These are phyloP conservation scores for Oophaga pumilio DNA, from an alignment of 2,113 vertebrate species.

Conservation along the genomic window DNA sequence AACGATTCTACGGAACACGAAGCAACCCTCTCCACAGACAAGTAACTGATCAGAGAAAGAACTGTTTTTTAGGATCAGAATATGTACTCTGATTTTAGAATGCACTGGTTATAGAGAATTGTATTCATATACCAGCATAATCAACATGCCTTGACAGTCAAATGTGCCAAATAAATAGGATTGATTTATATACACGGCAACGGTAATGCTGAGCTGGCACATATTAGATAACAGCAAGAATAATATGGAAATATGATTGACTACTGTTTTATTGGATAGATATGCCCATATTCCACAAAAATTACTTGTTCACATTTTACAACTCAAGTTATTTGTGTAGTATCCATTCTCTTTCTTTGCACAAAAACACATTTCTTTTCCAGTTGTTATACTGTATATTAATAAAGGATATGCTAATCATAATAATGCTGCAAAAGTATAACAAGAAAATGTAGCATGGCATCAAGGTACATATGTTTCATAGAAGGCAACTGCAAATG, in stretches of 20 bases:
- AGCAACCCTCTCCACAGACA: neutral
- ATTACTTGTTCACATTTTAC: neutral
- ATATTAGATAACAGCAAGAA: neutral
- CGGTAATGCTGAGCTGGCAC: neutral
- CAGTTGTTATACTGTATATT: neutral
- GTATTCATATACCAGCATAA: neutral
- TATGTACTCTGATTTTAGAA: neutral
- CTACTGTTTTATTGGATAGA: neutral
- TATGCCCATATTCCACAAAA: neutral
- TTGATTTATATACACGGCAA: neutral
- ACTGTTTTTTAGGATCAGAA: neutral
- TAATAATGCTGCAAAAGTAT: neutral
- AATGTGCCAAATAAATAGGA: neutral
- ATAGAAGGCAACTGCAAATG: neutral
- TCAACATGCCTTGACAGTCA: neutral
- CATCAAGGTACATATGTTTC: neutral
- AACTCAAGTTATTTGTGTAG: no score
- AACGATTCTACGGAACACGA: neutral
- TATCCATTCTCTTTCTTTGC: neutral
- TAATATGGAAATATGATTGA: neutral
- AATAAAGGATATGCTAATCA: neutral
- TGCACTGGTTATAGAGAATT: neutral
- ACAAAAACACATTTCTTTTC: neutral
- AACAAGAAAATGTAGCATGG: neutral
- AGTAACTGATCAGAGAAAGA: neutral